Percentiles rank a stretch among this genome's conserved stretches.
phyloP scores from a whole-genome alignment of 92 coral and sea anemone species.

The Epizoanthus rinbou region DNA sequence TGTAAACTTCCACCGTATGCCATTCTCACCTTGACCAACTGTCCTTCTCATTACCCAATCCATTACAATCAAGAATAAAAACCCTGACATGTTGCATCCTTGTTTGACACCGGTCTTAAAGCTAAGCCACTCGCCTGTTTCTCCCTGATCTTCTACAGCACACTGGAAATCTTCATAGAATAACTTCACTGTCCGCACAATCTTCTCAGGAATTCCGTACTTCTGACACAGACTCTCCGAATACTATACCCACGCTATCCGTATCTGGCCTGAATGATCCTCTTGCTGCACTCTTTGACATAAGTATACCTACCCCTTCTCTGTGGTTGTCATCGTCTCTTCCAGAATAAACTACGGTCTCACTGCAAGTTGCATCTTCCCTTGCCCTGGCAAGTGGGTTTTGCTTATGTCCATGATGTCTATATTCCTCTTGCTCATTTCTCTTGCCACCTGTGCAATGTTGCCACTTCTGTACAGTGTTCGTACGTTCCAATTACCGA shows the following conservation, averaged over 20 bases:
- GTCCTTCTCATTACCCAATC: neutral
- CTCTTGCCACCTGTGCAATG: no score
- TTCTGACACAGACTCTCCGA: no score
- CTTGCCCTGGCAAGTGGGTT: no score
- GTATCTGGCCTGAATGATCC: constrained; percentile 12
- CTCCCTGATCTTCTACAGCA: constrained; percentile 35
- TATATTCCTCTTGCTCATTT: no score
- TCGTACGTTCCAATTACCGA: no score
- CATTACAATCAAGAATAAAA: neutral
- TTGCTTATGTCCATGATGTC: no score
- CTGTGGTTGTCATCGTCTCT: constrained; percentile 17
- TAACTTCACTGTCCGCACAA: constrained; percentile 32
- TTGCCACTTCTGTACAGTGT: no score
- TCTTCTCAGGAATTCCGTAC: constrained; percentile 57
- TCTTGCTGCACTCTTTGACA: constrained; percentile 15
- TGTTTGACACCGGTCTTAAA: neutral
- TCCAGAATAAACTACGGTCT: constrained; percentile 28
- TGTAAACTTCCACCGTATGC: neutral
- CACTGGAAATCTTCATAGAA: constrained; percentile 27
- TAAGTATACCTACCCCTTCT: constrained; percentile 32
- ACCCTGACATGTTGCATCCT: no score
- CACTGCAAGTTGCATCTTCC: constrained; percentile 21
- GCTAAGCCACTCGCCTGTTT: constrained; percentile 24
- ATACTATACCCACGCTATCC: no score
- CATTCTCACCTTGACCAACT: neutral